phyloP scores from a whole-genome alignment of 2,113 vertebrate species.

The Argyrosomus japonicus region DNA sequence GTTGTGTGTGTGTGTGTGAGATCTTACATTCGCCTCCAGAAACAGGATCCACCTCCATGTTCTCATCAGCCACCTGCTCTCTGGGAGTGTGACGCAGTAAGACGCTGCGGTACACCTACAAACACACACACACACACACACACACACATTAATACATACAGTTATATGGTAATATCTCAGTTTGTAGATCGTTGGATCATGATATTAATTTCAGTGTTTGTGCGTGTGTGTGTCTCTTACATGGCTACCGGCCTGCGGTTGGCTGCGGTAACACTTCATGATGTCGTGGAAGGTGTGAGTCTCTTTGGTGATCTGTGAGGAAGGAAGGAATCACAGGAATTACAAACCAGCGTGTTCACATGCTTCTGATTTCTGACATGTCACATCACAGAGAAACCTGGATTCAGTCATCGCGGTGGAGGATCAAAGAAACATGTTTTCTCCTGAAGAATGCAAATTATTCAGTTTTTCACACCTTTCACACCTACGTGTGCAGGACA shows the following conservation, averaged over 20 bases:
- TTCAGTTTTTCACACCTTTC: no score
- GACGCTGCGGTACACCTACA: conserved; percentile 95
- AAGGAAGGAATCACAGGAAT: not conserved
- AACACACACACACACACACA: conserved; percentile 27
- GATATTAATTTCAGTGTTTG: not conserved
- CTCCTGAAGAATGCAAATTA: not conserved
- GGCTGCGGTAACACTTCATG: conserved; percentile 98
- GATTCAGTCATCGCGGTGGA: not conserved
- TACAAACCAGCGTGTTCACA: no score
- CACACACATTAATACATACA: not conserved
- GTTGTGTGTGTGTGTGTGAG: not conserved
- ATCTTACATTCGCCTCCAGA: conserved; percentile 78
- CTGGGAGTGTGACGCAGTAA: conserved; percentile 84
- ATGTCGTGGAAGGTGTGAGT: conserved; percentile 97
- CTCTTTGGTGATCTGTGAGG: conserved; percentile 92
- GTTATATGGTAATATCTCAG: not conserved
- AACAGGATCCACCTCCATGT: conserved; percentile 83
- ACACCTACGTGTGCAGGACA: no score
- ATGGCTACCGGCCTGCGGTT: conserved; percentile 96
- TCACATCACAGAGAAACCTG: not conserved
- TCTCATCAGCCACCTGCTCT: conserved; percentile 71
- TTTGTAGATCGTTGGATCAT: not conserved
- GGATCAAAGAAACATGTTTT: not conserved
- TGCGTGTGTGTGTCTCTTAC: conserved; percentile 82
- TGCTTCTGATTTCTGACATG: not conserved